Evolutionary conservation across 92 coral and sea anemone genomes (phyloP).

Genomic region (Zoanthus solanderi): DNA sequence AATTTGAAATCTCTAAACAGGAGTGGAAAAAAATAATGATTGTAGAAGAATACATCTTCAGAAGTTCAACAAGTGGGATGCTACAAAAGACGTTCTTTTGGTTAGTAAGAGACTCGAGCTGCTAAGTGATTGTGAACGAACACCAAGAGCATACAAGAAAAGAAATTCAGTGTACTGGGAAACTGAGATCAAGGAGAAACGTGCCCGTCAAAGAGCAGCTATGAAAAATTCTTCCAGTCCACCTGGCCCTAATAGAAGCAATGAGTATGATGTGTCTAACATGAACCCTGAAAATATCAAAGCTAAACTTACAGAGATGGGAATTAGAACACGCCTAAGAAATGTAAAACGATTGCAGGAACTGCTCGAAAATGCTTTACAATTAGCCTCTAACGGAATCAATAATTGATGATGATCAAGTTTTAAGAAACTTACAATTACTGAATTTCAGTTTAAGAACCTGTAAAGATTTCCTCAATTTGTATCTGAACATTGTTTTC

Average conservation of each 20-base stretch:
- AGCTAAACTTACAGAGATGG: constrained; percentile 28
- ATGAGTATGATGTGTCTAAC: neutral
- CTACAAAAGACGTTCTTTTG: neutral
- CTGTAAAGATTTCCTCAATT: too few relatives aligned
- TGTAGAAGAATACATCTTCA: neutral
- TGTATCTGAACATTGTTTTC: too few relatives aligned
- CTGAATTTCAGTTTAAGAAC: too few relatives aligned
- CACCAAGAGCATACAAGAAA: neutral
- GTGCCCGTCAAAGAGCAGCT: neutral
- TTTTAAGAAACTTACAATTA: too few relatives aligned
- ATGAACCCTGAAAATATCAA: constrained; percentile 27
- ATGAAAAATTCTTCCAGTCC: too few relatives aligned
- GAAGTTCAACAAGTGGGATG: neutral
- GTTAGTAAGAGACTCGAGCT: neutral
- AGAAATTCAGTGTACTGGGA: neutral
- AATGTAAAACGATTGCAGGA: constrained; percentile 25
- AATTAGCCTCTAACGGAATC: neutral
- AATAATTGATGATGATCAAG: too few relatives aligned
- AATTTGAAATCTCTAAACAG: neutral
- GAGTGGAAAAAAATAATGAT: neutral
- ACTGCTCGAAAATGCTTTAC: neutral
- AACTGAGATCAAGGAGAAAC: neutral
- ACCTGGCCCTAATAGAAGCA: neutral
- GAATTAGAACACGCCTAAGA: constrained; percentile 26
- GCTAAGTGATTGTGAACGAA: neutral